These are phyloP conservation scores for Anarhynchus alexandrinus DNA, from an alignment of 2,113 vertebrate species.

Conservation along the genomic window DNA sequence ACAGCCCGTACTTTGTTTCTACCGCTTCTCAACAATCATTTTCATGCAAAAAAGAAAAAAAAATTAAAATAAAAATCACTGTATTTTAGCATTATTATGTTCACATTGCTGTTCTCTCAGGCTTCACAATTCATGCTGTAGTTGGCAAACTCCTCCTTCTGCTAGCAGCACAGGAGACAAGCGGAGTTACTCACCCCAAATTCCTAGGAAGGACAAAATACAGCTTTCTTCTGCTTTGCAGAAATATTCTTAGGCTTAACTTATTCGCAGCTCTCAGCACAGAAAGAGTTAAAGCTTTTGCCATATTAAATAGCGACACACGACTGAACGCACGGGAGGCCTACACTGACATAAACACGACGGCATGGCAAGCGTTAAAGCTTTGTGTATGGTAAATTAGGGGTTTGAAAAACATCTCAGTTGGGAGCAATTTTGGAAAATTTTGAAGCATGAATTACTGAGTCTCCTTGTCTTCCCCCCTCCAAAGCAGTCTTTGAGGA, in stretches of 20 bases:
- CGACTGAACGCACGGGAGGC: not conserved
- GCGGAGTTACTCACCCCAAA: not conserved
- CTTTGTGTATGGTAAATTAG: not conserved
- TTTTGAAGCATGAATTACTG: constrained; percentile 6
- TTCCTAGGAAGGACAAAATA: not conserved
- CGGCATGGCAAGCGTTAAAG: constrained; percentile 20
- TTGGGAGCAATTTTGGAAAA: constrained; percentile 42
- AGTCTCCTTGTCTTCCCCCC: not conserved
- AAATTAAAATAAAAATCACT: not conserved
- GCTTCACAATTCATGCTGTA: not conserved
- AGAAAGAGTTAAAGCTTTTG: not conserved
- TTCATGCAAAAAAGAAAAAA: not conserved
- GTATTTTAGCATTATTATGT: not conserved
- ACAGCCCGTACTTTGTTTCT: not conserved
- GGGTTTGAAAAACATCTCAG: constrained; percentile 29
- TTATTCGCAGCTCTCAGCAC: not conserved
- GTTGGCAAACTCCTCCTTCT: not conserved
- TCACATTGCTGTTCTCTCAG: not conserved
- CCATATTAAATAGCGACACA: not conserved
- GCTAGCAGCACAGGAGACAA: not conserved
- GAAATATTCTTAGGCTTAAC: not conserved
- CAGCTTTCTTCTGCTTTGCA: not conserved
- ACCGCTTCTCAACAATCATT: constrained; percentile 23
- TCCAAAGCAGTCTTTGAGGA: not conserved
- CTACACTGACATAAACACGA: not conserved